Base-by-base conservation (phyloP, 1,140 invertebrate genomes). In the Lepidotrigona ventralis region DNA sequence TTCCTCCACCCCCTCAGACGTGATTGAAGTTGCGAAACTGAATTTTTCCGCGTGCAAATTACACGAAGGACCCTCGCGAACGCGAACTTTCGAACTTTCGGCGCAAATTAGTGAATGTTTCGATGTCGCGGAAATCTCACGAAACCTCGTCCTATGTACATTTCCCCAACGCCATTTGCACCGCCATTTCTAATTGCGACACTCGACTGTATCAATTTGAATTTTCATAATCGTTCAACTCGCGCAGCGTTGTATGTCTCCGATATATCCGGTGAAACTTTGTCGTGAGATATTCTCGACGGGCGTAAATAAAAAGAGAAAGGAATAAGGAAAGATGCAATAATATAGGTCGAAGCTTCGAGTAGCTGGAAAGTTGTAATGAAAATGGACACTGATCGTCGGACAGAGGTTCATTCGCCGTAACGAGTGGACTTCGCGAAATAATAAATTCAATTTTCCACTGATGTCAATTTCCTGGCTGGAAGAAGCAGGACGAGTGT, bases 21-120 rank as follows among this genome's bases (percentile, higher is more conserved):
- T 15, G 15, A 63, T 63, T 63, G n/a, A 29, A 29, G 15, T 66
- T 19, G 63, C 17, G 17, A 19, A 15, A 29, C 17, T 26, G 63
- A 26, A 64, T 64, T 66, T 66, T 66, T 66, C 17, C 9, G 11
- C 17, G 9, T 19, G 29, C 29, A 33, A 66, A 66, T 66, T 66
- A 21, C 19, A 19, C 29, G 17, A 15, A 17, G 29, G 8, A 9
- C 26, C 29, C 26, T 12, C 9, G 58, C 21, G 60, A 60, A 70
- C 26, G 71, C 39, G n/a, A 85, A 87, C 64, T 81, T 88, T 81
- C 71, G 26, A 29, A 39, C 74, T n/a, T n/a, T n/a, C 2, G 33
- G 54, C 54, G 60, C 29, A 73, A 85, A 84, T 83, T 71, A 72
- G 58, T 72, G 58, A 53, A 79, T 79, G 77, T 85, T 83, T 88